Evolutionary conservation across 2,888 invertebrate genomes (phyloP), one percentile per base, ranked within the genome.

Genomic region (Keiferia lycopersicella): DNA sequence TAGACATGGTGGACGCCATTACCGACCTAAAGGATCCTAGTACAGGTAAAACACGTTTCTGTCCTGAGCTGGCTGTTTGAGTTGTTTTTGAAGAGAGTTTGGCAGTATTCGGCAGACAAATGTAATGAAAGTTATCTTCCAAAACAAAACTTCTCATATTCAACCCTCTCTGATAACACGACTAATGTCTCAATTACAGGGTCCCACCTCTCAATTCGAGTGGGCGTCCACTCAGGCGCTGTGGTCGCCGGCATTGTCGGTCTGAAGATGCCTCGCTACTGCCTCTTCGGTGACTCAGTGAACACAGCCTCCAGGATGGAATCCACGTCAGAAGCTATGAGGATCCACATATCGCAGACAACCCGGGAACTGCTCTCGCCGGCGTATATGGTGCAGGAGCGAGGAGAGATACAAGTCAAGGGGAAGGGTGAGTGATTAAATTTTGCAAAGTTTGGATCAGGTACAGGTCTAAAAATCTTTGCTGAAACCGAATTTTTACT

Each of bases 181-280:
- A 30, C 30, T 8, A 34, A 34, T 10, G 34, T 34, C 0, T 11
- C 20, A 3, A 45, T n/a, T 20, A 26, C 18, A 95, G 95, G 96
- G 10, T 94, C 96, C 41, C 97, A 97, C 84, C 89, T 97, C 45
- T 94, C 95, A 73, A 96, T 97, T 64, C 92, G 97, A 65, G 96
- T 97, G 1, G 98, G 98, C 0, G 95, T 98, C 2, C 98, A 98
- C 83, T 96, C 97, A 0, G 98, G 98, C 0, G 96, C 97, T 0
- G 98, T 98, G 0, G 98, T 98, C 0, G 98, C 98, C 0, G 98
- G 98, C 0, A 97, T 98, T 41, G 98, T 98, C 0, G 98, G 98
- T 0, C 87, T 98, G 8, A 98, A 98, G 89, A 98, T 98, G 98
- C 98, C 98, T 0, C 88, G 95, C 45, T 96, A 96, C 83, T 97